These are phyloP conservation scores for Chymomyza costata DNA, from an alignment of 1,140 invertebrate species.

Conservation along the genomic window DNA sequence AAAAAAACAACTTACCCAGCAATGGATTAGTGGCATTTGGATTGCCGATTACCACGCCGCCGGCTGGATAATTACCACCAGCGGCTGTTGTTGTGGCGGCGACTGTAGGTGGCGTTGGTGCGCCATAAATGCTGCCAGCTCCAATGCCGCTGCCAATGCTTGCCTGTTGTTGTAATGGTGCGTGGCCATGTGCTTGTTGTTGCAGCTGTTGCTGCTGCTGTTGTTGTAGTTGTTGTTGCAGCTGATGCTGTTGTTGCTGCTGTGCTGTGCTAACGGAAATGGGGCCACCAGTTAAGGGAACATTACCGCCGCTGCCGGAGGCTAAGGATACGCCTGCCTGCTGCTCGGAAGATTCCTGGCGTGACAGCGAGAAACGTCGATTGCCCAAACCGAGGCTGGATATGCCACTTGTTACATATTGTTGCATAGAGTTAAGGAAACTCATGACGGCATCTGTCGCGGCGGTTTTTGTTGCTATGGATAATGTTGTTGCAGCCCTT, in stretches of 20 bases:
- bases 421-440: conserved; percentile 87
- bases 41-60: conserved; percentile 69
- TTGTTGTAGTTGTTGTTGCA: conserved; percentile 6
- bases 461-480: conserved; percentile 12
- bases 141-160: conserved; percentile 52
- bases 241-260: conserved; percentile 17
- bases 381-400: conserved; percentile 85
- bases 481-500: background rate
- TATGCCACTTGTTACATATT: conserved; percentile 87
- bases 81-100: conserved; percentile 22
- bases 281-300: conserved; percentile 16
- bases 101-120: conserved; percentile 45
- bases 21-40: conserved; percentile 71
- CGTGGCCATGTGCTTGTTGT: conserved; percentile 39
- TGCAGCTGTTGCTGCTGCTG: conserved; percentile 34
- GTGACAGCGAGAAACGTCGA: conserved; percentile 83
- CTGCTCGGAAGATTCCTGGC: conserved; percentile 78
- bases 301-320: conserved; percentile 1
- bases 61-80: conserved; percentile 55
- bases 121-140: conserved; percentile 32
- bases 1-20: conserved; percentile 52
- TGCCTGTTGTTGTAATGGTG: conserved; percentile 53
- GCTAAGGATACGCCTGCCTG: conserved; percentile 28
- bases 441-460: conserved; percentile 80
- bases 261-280: background rate